A percentile compares a stretch with the other conserved stretches of the same genome.
These are phyloP conservation scores for Proteles cristata DNA, from an alignment of 2,113 vertebrate genomes.

Conservation along the genomic window DNA sequence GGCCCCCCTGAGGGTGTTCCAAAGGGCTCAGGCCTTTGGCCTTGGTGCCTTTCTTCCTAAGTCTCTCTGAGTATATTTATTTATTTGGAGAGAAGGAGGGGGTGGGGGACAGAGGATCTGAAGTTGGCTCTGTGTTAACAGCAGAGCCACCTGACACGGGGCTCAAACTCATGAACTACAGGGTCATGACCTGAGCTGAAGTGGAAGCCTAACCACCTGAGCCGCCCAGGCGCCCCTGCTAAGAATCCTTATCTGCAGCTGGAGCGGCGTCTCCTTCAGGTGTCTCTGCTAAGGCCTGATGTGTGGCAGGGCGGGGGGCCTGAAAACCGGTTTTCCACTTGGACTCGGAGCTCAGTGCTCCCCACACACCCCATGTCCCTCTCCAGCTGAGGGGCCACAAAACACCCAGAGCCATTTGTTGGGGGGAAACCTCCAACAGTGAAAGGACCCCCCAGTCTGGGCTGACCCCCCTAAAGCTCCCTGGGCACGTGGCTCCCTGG, in stretches of 20 bases:
- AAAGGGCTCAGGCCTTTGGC: too few relatives aligned
- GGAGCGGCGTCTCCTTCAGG: not conserved
- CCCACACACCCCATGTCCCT: fast-evolving
- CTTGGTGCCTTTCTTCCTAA: too few relatives aligned
- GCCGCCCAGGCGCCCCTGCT: not conserved
- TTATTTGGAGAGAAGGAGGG: too few relatives aligned
- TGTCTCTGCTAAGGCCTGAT: not conserved
- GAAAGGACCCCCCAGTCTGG: not conserved
- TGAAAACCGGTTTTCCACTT: not conserved
- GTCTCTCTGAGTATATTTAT: too few relatives aligned
- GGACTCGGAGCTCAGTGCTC: not conserved
- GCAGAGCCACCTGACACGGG: too few relatives aligned
- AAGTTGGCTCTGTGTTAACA: too few relatives aligned
- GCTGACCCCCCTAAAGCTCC: not conserved
- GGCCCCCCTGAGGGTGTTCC: too few relatives aligned
- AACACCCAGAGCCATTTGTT: not conserved
- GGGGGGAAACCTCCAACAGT: not conserved
- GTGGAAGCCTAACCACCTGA: too few relatives aligned
- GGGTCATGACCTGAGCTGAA: too few relatives aligned
- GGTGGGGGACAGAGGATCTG: too few relatives aligned
- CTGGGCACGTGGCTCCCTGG: fast-evolving
- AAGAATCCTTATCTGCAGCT: not conserved
- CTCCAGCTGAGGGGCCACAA: not conserved
- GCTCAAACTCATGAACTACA: too few relatives aligned
- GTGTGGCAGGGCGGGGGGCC: too few relatives aligned